Conservation (phyloP, 2,113 vertebrate species). For the Riparia riparia region DNA sequence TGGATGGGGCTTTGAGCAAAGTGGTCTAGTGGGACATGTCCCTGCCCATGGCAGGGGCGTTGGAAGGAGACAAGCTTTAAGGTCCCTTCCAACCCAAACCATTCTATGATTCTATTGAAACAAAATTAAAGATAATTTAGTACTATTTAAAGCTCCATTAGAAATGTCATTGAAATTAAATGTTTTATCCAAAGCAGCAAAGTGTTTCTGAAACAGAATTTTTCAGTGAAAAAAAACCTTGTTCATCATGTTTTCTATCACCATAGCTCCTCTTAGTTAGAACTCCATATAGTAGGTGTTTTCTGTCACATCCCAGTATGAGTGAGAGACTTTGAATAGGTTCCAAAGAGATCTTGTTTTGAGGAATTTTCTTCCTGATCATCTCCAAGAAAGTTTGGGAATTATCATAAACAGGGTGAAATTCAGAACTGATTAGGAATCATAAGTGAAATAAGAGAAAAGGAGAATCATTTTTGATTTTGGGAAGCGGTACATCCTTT, state of each 20-base stretch:
- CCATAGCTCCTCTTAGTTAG: background rate
- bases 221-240: background rate
- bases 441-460: background rate
- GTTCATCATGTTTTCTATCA: background rate
- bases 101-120: background rate
- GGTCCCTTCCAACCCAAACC: background rate
- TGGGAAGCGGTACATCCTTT: background rate
- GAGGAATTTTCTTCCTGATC: background rate
- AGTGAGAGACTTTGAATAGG: background rate
- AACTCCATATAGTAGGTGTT: background rate
- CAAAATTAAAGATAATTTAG: background rate
- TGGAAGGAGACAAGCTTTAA: background rate
- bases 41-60: too few relatives aligned
- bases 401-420: background rate
- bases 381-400: background rate
- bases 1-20: background rate
- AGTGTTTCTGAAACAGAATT: background rate
- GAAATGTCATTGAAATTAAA: background rate
- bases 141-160: background rate
- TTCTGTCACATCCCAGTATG: background rate
- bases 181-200: background rate
- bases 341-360: background rate
- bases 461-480: background rate
- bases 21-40: background rate
- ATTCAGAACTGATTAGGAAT: background rate